Base-by-base conservation (phyloP, 2,797 vertebrate species). In the Enteromius viviparus region DNA sequence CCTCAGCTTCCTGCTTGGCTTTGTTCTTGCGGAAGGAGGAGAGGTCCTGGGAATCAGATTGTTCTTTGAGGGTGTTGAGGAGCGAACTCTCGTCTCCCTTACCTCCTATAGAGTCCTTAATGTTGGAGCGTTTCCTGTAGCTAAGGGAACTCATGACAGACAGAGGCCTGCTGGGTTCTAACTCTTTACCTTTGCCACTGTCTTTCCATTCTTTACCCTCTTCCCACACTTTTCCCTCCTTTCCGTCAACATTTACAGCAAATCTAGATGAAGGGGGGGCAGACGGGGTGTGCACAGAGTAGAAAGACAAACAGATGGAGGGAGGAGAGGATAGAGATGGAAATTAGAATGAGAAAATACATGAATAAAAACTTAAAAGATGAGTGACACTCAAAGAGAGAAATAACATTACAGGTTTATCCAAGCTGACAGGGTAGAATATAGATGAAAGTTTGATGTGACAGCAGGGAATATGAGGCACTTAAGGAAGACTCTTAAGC, bases 141-240 rank as follows among this genome's bases (percentile, higher is more conserved):
- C 97, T 99, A 78, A 99, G 96, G 15, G 96, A 97, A 92, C 97
- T 98, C 94, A 96, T 93, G 51, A 93, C 95, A 0, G 97, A 97
- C 86, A 94, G 80, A 0, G 97, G 94, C 83, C 97, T 94, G 90
- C 84, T 87, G 34, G 95, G 92, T 78, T 97, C 96, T 26, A 84
- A 84, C 79, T 95, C 96, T 84, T 94, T 95, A 88, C 92, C 92
- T 74, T 94, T 95, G 53, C 88, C 91, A 37, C 81, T 82, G 83
- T 94, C 94, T 88, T 96, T 95, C 90, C 91, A 91, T 62, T 95
- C 93, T 89, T 94, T 94, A 89, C 89, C 89, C 84, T 94, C 93
- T 40, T 90, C 89, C 83, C 87, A 87, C 49, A 88, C 90, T 87
- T 93, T 95, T 49, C 89, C 93, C 87, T 94, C 92, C 81, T 94